These are phyloP conservation scores for Tyrannus savana DNA, from an alignment of 2,113 vertebrate genomes.

Conservation along the genomic window DNA sequence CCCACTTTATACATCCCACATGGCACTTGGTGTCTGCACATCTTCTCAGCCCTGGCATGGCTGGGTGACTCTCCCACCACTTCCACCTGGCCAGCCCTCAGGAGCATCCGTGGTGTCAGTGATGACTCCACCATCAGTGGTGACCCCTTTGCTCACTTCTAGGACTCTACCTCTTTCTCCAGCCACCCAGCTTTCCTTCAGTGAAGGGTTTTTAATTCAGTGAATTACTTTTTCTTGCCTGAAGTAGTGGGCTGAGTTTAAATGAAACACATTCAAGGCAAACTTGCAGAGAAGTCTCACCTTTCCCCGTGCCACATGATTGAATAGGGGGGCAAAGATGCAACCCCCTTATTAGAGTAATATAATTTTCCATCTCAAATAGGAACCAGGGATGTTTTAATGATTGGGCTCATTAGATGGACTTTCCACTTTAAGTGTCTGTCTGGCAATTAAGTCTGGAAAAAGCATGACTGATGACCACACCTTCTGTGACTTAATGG, in stretches of 20 bases:
- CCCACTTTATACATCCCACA: neutral
- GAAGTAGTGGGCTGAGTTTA: neutral
- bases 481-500: slow-evolving; percentile 82
- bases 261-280: neutral
- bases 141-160: neutral
- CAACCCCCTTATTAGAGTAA: slow-evolving; percentile 77
- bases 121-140: fast-evolving
- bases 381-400: slow-evolving; percentile 80
- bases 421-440: slow-evolving; percentile 82
- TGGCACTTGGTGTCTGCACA: neutral
- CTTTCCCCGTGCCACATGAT: slow-evolving; percentile 36
- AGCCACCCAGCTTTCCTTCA: neutral
- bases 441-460: slow-evolving; percentile 80
- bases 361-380: slow-evolving; percentile 76
- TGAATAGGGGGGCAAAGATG: slow-evolving; percentile 74
- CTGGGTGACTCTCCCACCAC: neutral
- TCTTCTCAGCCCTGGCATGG: neutral
- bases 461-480: slow-evolving; percentile 81
- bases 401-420: slow-evolving; percentile 81
- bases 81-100: neutral
- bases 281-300: slow-evolving; percentile 15
- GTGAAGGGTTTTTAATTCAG: neutral
- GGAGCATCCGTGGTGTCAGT: neutral
- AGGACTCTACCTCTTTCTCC: neutral
- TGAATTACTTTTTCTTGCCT: neutral